Evolutionary conservation across 2,888 invertebrate genomes (phyloP), one percentile per base, ranked within the genome.

Genomic region (Cryptus armator): DNA sequence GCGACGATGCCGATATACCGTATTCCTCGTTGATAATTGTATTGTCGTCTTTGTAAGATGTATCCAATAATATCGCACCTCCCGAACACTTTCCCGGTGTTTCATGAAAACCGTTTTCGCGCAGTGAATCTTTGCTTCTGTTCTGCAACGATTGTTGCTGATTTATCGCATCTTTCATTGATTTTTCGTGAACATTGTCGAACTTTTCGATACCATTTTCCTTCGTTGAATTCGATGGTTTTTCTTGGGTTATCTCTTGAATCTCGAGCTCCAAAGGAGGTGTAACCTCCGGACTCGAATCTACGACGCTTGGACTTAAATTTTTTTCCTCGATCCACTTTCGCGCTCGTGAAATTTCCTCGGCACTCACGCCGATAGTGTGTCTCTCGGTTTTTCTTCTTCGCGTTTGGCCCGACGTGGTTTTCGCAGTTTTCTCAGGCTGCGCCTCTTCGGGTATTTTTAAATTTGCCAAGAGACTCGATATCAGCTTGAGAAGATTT

Each of bases 311-410:
- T 3, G 84, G 59, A 71, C 66, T 90, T 86, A 75, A 62, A 29
- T 81, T 88, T 66, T 89, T 95, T 89, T 96, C 96, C 92, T 97
- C 97, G 87, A 97, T 96, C 90, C 97, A 95, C 81, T 96, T 95
- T 66, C 98, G 95, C 0, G 98, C 98, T 89, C 96, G 96, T 2
- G 96, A 97, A 37, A 98, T 94, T 90, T 98, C 98, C 91, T 97
- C 97, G 64, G 96, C 95, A 53, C 97, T 97, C 19, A 98, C 98
- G 67, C 97, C 97, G 29, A 98, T 97, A 0, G 98, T 98, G 93
- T 98, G 97, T 0, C 98, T 94, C 67, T 95, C 95, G 85, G 96
- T 95, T 44, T 95, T 95, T 79, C 96, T 95, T 10, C 95, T 94
- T 84, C 95, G 2, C 94, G 59, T 86, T 89, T 72, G 88, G 92